Base-by-base conservation (phyloP, 2,113 vertebrate genomes). In the Pelodiscus sinensis region DNA sequence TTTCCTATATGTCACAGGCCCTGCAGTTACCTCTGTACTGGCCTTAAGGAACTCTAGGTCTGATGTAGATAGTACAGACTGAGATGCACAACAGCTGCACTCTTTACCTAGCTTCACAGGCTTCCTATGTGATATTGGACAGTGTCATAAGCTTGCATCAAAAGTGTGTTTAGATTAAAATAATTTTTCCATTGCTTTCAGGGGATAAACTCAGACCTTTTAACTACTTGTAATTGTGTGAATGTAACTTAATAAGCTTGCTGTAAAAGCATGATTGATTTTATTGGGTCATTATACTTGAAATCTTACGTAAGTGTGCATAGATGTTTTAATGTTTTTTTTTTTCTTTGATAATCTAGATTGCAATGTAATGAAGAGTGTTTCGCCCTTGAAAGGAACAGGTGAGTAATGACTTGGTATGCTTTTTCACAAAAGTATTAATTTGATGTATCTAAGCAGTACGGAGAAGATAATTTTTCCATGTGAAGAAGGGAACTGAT, bases 341-440 rank as follows among this genome's bases (percentile, higher is more conserved):
- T 79, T 97, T 96, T 88, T 77, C 84, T 96, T 96, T 96, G 35
- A 58, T 95, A 93, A 84, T 96, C 91, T 95, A 99, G 99, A 96
- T 96, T 99, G 87, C 98, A 99, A 15, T 99, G 99, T 96, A 99
- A 99, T 88, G 98, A 99, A 90, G 99, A 99, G 71, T 99, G 99
- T 89, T 98, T 99, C 38, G 98, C 98, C 31, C 94, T 99, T 94
- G 99, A 99, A 97, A 99, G 99, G 90, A 99, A 99, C 98, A 98
- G 98, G 99, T 99, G 94, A 94, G 98, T 91, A 82, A 8, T 91
- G 18, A 84, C 38, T 25, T 92, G 83, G 2, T 4, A n/a, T 82
- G 14, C 1, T 22, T 81, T 90, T 84, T 38, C 38, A 60, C 31
- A 68, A 24, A 7, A 56, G 52, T 8, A 68, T n/a, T 44, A 44